Base-by-base conservation (phyloP, 92 coral and sea anemone species). In the Desmophyllum pertusum region DNA sequence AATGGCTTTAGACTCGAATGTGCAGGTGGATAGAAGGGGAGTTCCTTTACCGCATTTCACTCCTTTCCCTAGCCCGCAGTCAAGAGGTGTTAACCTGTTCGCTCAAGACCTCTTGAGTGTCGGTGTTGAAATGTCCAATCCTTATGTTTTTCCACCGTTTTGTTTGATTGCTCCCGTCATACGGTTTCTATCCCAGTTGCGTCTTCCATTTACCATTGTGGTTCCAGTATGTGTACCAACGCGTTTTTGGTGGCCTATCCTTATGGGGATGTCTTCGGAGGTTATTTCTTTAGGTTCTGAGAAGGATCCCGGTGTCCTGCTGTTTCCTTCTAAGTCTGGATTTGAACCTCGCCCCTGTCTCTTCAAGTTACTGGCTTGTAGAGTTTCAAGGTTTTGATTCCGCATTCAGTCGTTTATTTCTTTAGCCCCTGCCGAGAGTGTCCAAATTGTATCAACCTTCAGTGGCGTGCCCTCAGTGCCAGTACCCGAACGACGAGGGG, bases 111-210 rank as follows among this genome's bases (percentile, higher is more conserved):
- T 78, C 19, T 2, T 9, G 25, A 0, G 78, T 6, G 51, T n/a
- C 6, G 15, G 48, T 77, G 33, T 13, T 23, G 21, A n/a, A n/a
- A n/a, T 73, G 81, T 80, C 38, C 9, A 41, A 41, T 73, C 84
- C 83, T 6, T 84, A 84, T 55, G 84, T 76, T 48, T 76, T 76
- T 77, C 88, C 15, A 83, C 88, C 46, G 8, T 84, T 77, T 50
- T 6, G 55, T 29, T 37, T 84, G 66, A 68, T 76, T 14, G 82
- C 62, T 0, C 76, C 88, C 3, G 76, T 64, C 25, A 7, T 84
- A 2, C 41, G 50, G 15, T 84, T 84, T 42, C 35, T 83, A 33
- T 0, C 10, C 3, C 67, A 36, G 38, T 40, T 40, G 21, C 29
- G 51, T 23, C 30, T n/a, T 0, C 65, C 88, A 1, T 76, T 84